A percentile compares a stretch with the other conserved stretches of the same genome.
Evolutionary conservation across 2,113 vertebrate species (phyloP).

Genomic region (Choloepus hoffmanni): DNA sequence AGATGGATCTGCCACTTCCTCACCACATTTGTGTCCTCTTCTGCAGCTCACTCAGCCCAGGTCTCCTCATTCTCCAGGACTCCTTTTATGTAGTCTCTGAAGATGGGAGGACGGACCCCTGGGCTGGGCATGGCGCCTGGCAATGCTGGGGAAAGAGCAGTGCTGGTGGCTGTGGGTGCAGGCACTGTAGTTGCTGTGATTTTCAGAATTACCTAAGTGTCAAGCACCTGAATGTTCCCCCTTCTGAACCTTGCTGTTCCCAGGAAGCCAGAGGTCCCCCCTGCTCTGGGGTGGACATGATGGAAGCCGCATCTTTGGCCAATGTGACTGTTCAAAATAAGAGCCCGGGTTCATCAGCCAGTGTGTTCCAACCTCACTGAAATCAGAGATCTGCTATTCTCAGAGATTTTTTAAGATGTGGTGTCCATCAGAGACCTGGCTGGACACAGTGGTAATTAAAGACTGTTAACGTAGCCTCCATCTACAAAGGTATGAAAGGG

Average conservation of each 20-base stretch:
- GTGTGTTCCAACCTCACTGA: fast-evolving
- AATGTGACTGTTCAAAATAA: fast-evolving
- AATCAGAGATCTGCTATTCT: background rate
- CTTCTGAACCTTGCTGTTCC: fast-evolving
- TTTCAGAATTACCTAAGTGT: fast-evolving
- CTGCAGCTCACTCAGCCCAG: fast-evolving
- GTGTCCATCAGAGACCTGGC: background rate
- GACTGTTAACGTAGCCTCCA: fast-evolving
- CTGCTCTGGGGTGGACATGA: fast-evolving
- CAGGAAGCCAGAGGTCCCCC: fast-evolving
- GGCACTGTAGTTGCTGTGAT: fast-evolving
- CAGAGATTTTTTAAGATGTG: fast-evolving
- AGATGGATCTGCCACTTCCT: fast-evolving
- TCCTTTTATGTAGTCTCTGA: too few species aligned
- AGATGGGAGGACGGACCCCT: too few species aligned
- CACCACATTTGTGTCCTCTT: fast-evolving
- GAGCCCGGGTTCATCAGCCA: fast-evolving
- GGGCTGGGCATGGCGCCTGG: fast-evolving
- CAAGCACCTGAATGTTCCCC: fast-evolving
- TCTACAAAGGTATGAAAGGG: background rate
- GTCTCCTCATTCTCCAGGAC: too few species aligned
- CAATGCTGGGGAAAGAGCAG: fast-evolving
- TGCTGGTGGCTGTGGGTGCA: fast-evolving
- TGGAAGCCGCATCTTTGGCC: fast-evolving
- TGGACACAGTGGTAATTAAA: fast-evolving